Percentiles rank a stretch among this genome's conserved stretches.
These are phyloP conservation scores for Apodemus speciosus DNA, from an alignment of 2,113 vertebrate species.

Conservation along the genomic window DNA sequence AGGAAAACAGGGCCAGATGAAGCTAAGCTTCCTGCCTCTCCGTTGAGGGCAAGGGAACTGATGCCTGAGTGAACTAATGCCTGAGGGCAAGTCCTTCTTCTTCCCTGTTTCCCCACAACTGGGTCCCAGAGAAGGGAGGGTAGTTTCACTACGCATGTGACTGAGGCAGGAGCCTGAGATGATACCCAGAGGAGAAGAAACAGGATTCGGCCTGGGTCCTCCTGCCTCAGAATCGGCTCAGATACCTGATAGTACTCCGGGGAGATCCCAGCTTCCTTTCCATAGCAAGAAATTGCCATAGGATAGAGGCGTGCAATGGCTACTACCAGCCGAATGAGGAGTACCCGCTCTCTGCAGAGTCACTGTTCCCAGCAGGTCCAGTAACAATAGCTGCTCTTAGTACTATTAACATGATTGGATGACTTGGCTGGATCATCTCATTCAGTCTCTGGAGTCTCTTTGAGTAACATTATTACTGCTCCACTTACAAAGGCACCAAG, in stretches of 20 bases:
- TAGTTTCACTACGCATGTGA: neutral
- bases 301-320: neutral
- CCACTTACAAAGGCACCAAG: slow-evolving; percentile 31
- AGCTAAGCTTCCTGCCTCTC: neutral
- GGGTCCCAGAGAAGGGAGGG: neutral
- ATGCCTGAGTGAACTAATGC: neutral
- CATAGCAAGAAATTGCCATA: slow-evolving; percentile 9
- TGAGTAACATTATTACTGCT: neutral
- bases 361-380: neutral
- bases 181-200: neutral
- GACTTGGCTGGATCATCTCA: neutral
- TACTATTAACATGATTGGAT: neutral
- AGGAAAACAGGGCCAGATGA: neutral
- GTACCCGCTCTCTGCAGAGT: neutral
- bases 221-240: neutral
- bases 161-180: neutral
- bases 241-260: neutral
- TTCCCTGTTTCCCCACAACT: neutral
- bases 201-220: neutral
- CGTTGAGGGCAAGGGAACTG: neutral
- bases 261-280: slow-evolving; percentile 12
- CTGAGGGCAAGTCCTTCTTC: neutral
- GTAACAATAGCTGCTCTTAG: neutral
- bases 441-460: neutral
- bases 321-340: too few species aligned